Evolutionary conservation across 2,888 invertebrate genomes (phyloP), one percentile per base, ranked within the genome.

Genomic region (Pterobdella sp.): DNA sequence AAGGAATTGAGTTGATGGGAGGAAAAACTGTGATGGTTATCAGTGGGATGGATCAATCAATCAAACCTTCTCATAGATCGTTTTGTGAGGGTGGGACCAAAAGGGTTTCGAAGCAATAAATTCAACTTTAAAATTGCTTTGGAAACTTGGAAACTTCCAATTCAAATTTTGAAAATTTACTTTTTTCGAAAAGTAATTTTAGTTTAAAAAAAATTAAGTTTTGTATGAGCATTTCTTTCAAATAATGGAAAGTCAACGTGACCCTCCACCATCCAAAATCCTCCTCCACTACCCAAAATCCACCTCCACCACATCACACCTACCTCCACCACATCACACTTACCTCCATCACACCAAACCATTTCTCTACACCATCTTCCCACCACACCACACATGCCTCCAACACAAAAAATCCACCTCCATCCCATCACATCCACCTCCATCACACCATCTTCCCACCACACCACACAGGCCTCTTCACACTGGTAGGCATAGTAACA

Each of bases 401-500:
- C 42, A 7, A 42, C 7, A 42, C 42, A 7, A 42, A 7, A 7
- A 42, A 42, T 42, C 42, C 42, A 42, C 7, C 18, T 42, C 18
- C 42, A 42, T 42, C 18, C 42, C 42, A 42, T 42, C 42, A 42
- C 7, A 7, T 42, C 42, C 42, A 42, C 42, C 42, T 18, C 42
- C 42, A 14, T 42, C 18, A 14, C 42, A 42, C 7, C 7, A 42
- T 18, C 32, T 10, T 26, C 32, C 22, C 10, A 35, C 7, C 4
- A 26, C 32, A 7, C 26, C 29, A 31, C 56, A 52, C 29, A 83
- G 83, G 83, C 68, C 76, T 83, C 36, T 81, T 81, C 75, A 81
- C 82, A 14, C 76, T 83, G 70, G 81, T 83, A 35, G 83, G 83
- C 60, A 82, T 83, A 37, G 82, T 83, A 56, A 79, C 83, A 3